Conservation (phyloP, 2,113 vertebrate species). For the Coryphaenoides rupestris region DNA sequence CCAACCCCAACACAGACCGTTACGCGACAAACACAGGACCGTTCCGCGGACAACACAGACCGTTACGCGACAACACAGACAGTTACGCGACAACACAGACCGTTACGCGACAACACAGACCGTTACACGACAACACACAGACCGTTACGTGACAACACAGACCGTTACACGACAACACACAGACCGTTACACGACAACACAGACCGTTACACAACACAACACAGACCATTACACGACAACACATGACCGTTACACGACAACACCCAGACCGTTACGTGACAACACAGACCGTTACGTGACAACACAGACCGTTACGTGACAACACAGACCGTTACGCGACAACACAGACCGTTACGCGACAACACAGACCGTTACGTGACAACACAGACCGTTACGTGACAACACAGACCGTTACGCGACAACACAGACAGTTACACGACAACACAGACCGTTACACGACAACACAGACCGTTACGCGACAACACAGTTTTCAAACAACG, state of each 20-base stretch:
- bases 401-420: constrained; percentile 66
- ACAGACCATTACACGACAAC: neutral
- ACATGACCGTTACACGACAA: constrained; percentile 1
- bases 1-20: neutral
- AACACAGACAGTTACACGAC: constrained; percentile 3
- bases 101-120: too few relatives aligned
- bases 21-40: too few relatives aligned
- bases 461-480: too few relatives aligned
- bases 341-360: constrained; percentile 1
- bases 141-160: constrained; percentile 54
- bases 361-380: neutral
- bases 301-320: too few relatives aligned
- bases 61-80: constrained; percentile 39
- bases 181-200: too few relatives aligned
- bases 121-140: too few relatives aligned
- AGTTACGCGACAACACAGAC: neutral
- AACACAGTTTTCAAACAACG: too few relatives aligned
- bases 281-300: neutral
- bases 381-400: too few relatives aligned
- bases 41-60: too few relatives aligned
- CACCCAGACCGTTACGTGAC: too few relatives aligned
- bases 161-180: constrained; percentile 1
- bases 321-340: constrained; percentile 66
- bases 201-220: too few relatives aligned
- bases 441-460: neutral